Evolutionary conservation across 2,888 invertebrate genomes (phyloP), one percentile per base, ranked within the genome.

Genomic region (Andrena minutula): DNA sequence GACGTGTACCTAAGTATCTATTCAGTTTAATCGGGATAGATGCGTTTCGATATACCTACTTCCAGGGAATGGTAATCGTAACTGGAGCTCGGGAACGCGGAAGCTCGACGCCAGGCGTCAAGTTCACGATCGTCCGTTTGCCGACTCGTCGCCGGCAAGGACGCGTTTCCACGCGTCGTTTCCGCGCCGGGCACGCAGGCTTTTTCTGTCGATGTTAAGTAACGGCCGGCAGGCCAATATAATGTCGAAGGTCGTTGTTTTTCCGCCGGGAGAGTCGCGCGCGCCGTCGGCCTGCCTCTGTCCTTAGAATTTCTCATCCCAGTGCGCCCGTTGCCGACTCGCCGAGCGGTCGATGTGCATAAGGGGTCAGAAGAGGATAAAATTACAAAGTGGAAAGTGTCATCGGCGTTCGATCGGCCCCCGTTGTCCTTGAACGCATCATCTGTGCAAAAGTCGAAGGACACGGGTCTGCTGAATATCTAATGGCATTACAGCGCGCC

Each of bases 301-400:
- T 72, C 72, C 83, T 83, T 85, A 86, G 85, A 88, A 88, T 88
- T 86, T 88, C 86, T 88, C 88, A 84, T 88, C 79, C 82, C 83
- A 87, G 71, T 85, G 88, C 88, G 87, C 79, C 63, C 83, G 71
- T 72, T 83, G 70, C 72, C 83, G 81, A 84, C 81, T 84, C 80
- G 70, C 71, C 86, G 83, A 69, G 68, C 74, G 87, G 73, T 80
- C 82, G 88, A 76, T 74, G 85, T 76, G 86, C 85, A 84, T 84
- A 89, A 84, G 86, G 79, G 89, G 84, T 84, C 81, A 81, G 73
- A 81, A 71, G 87, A 82, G 84, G 83, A 89, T 88, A 89, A 87
- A 89, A 89, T 89, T 87, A 87, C 82, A 84, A 82, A 84, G 79
- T 83, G 84, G 81, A 86, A 88, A 87, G 87, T 89, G 89, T 86